These are phyloP conservation scores for Schizopygopsis malacanthus DNA, from an alignment of 2,797 vertebrate genomes.

Conservation along the genomic window DNA sequence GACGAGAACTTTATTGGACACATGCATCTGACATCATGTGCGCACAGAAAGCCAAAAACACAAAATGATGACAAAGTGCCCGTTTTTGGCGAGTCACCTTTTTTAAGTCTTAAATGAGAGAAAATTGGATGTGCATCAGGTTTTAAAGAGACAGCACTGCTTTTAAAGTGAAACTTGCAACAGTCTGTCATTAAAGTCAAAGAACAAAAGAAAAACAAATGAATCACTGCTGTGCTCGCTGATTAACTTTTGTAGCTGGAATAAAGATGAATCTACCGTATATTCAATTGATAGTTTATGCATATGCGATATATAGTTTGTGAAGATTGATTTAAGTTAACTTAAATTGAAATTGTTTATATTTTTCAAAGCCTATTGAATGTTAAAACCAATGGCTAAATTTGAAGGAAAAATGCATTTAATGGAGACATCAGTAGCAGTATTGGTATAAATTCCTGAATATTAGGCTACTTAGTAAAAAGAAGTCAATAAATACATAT, in stretches of 20 bases:
- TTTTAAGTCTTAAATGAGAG: not conserved
- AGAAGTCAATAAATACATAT: not conserved
- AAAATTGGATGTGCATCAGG: not conserved
- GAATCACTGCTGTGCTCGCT: no score
- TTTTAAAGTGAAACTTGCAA: not conserved
- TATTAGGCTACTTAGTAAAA: not conserved
- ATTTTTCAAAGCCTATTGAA: no score
- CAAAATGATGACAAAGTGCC: not conserved
- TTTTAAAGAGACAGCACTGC: not conserved
- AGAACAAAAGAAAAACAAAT: not conserved
- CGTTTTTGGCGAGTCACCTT: not conserved
- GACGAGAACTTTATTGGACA: no score
- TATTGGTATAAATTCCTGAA: not conserved
- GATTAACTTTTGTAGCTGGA: not conserved
- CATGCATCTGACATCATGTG: not conserved
- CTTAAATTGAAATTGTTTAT: no score
- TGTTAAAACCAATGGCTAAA: no score
- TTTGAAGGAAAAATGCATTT: no score
- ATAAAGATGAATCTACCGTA: not conserved
- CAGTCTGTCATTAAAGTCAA: not conserved
- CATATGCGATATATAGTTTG: not conserved
- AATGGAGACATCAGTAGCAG: not conserved
- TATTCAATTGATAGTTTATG: not conserved
- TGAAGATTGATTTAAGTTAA: not conserved
- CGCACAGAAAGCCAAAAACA: not conserved